phyloP scores from a whole-genome alignment of 2,113 vertebrate species.

The Sardina pilchardus region DNA sequence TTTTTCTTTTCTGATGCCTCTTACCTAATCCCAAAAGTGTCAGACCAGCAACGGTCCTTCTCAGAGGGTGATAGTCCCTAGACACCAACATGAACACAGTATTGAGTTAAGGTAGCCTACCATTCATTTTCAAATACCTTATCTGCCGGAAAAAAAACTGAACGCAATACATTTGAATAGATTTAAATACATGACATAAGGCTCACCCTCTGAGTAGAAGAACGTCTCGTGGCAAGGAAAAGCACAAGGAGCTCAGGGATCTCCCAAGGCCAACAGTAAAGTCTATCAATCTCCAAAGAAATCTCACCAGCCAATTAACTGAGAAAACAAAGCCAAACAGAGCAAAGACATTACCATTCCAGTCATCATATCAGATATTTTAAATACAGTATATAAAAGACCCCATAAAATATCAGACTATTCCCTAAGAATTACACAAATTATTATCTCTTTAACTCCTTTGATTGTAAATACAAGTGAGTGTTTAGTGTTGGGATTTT shows the following conservation, averaged over 20 bases:
- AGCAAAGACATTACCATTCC: background rate
- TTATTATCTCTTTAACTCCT: too few species aligned
- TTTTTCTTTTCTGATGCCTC: background rate
- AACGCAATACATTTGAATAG: background rate
- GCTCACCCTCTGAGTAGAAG: background rate
- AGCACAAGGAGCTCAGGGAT: background rate
- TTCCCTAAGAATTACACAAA: too few species aligned
- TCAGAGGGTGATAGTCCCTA: background rate
- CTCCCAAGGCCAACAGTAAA: background rate
- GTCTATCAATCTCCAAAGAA: background rate
- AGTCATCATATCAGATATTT: too few species aligned
- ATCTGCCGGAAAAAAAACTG: background rate
- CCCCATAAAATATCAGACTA: too few species aligned
- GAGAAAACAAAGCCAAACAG: background rate
- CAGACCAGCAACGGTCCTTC: background rate
- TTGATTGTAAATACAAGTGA: too few species aligned
- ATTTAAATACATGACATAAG: background rate
- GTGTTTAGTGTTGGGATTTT: too few species aligned
- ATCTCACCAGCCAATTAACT: background rate
- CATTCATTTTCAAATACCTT: too few species aligned
- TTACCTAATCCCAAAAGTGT: slow-evolving; percentile 3
- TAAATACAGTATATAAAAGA: too few species aligned
- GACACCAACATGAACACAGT: background rate
- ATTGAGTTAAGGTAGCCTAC: background rate
- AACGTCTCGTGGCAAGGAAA: background rate